Evolutionary conservation across 2,797 vertebrate genomes (phyloP).

Genomic region (Sebastes iracundus): DNA sequence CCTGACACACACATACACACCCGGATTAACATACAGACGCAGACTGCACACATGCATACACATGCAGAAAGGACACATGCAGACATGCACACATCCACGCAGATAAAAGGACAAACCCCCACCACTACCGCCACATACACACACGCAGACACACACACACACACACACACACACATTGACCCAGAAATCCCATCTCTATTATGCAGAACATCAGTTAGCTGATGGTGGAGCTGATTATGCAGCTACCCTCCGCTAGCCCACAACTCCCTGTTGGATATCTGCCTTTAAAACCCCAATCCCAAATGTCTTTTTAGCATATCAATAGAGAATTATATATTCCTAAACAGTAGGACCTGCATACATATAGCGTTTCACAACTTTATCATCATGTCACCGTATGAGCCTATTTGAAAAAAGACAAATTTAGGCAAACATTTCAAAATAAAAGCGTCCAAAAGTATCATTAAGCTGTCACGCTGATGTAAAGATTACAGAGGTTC

Average conservation of each 20-base stretch:
- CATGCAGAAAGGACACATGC: slow-evolving; percentile 58
- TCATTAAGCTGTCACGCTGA: slow-evolving; percentile 27
- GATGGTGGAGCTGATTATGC: slow-evolving; percentile 81
- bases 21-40: slow-evolving; percentile 35
- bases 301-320: slow-evolving; percentile 83
- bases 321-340: slow-evolving; percentile 80
- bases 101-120: slow-evolving; percentile 65
- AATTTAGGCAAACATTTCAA: slow-evolving; percentile 50
- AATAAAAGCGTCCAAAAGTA: slow-evolving; percentile 20
- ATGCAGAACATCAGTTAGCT: slow-evolving; percentile 82
- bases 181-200: slow-evolving; percentile 79
- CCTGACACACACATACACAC: slow-evolving; percentile 30
- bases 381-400: slow-evolving; percentile 47
- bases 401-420: slow-evolving; percentile 39
- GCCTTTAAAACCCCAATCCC: slow-evolving; percentile 78
- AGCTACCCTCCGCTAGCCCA: slow-evolving; percentile 75
- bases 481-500: slow-evolving; percentile 17
- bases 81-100: slow-evolving; percentile 61
- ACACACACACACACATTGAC: slow-evolving; percentile 60
- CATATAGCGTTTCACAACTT: slow-evolving; percentile 59
- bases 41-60: slow-evolving; percentile 51
- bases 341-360: slow-evolving; percentile 73
- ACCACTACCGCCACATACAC: slow-evolving; percentile 25
- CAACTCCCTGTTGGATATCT: slow-evolving; percentile 78
- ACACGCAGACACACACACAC: slow-evolving; percentile 18